A percentile compares a stretch with the other conserved stretches of the same genome.
phyloP scores from a whole-genome alignment of 30 jellyfish, hydroid and myxozoan genomes.

The Phacellophora camtschatica region DNA sequence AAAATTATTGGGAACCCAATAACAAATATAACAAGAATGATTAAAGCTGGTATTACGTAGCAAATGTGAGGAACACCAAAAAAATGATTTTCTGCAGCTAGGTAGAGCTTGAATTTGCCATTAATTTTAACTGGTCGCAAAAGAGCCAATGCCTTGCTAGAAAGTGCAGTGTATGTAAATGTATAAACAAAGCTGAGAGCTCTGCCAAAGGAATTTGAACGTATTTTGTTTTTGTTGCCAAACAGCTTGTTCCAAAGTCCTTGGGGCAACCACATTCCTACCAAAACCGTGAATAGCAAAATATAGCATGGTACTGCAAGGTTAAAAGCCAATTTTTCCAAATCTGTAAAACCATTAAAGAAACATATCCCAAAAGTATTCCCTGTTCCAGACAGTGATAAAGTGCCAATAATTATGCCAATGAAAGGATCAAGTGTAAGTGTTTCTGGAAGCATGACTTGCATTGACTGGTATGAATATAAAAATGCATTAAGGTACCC shows the following conservation, averaged over 20 bases:
- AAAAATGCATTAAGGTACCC: constrained; percentile 88
- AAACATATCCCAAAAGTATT: constrained; percentile 80
- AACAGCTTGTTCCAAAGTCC: constrained; percentile 47
- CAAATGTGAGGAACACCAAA: constrained; percentile 54
- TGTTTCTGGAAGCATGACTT: constrained; percentile 52
- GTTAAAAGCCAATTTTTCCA: constrained; percentile 75
- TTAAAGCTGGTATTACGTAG: constrained; percentile 63
- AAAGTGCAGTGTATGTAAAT: constrained; percentile 65
- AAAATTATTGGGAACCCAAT: constrained; percentile 81
- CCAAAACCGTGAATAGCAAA: constrained; percentile 40
- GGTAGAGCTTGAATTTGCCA: constrained; percentile 24
- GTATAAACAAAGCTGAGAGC: constrained; percentile 89
- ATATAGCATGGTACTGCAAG: constrained; percentile 68
- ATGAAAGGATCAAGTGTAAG: constrained; percentile 57
- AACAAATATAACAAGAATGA: constrained; percentile 52
- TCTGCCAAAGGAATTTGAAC: constrained; percentile 81
- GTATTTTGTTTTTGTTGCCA: constrained; percentile 24
- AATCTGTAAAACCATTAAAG: constrained; percentile 70
- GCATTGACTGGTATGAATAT: constrained; percentile 80
- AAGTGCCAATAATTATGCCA: constrained; percentile 69
- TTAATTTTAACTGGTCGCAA: constrained; percentile 68
- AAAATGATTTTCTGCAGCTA: constrained; percentile 60
- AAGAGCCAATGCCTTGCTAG: constrained; percentile 76
- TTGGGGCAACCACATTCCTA: constrained; percentile 67
- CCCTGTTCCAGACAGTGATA: constrained; percentile 88